Percentiles rank a stretch among this genome's conserved stretches.
Evolutionary conservation across 2,113 vertebrate species (phyloP).

Genomic region (Ictalurus furcatus): DNA sequence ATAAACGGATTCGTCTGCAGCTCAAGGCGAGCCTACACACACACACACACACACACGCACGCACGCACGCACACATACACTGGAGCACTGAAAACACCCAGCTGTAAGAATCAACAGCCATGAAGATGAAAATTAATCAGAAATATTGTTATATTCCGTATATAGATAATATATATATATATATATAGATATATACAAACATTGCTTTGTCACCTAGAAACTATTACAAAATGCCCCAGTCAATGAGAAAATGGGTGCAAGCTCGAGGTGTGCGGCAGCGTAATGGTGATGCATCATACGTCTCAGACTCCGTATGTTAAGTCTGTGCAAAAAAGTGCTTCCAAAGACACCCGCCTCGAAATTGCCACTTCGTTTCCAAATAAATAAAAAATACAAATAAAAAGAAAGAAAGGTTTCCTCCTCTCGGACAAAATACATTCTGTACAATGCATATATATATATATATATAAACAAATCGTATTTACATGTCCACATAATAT

Average conservation of each 20-base stretch:
- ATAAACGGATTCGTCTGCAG: slow-evolving; percentile 36
- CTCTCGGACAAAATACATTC: slow-evolving; percentile 62
- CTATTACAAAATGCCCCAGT: slow-evolving; percentile 73
- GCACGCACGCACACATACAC: slow-evolving; percentile 51
- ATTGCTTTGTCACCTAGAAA: slow-evolving; percentile 75
- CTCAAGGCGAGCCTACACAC: slow-evolving; percentile 68
- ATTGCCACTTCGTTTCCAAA: slow-evolving; percentile 57
- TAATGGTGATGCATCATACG: slow-evolving; percentile 64
- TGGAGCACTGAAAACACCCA: slow-evolving; percentile 68
- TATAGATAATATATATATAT: slow-evolving; percentile 46
- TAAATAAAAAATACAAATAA: slow-evolving; percentile 52
- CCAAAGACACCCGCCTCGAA: slow-evolving; percentile 61
- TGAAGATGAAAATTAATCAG: slow-evolving; percentile 67
- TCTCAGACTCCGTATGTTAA: slow-evolving; percentile 66
- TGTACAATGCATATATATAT: slow-evolving; percentile 79
- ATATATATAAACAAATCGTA: slow-evolving; percentile 77
- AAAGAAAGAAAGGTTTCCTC: slow-evolving; percentile 39
- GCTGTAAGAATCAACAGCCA: slow-evolving; percentile 65
- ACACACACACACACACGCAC: slow-evolving; percentile 61
- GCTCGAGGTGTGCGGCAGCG: slow-evolving; percentile 66
- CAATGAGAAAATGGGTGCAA: slow-evolving; percentile 76
- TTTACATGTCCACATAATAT: slow-evolving; percentile 75
- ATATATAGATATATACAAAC: slow-evolving; percentile 67
- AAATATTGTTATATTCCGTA: slow-evolving; percentile 59
- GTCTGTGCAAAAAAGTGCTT: slow-evolving; percentile 70